Conservation (phyloP, 2,888 invertebrate species). For the Steinernema carpocapsae region DNA sequence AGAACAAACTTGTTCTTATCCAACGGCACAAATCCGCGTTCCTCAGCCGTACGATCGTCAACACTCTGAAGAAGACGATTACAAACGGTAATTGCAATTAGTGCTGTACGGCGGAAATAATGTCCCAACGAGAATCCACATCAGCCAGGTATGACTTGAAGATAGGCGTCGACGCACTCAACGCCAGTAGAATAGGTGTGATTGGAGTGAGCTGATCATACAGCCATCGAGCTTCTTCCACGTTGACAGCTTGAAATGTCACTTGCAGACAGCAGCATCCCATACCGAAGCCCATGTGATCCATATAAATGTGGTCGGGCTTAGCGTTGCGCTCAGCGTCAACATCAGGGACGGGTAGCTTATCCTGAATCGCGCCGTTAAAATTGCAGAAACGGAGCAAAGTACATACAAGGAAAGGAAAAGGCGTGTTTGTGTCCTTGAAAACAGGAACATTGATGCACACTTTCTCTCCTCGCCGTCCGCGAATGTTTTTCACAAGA, state of each 20-base stretch:
- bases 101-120: constrained; percentile 78
- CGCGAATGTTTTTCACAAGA: constrained; percentile 87
- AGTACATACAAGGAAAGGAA: constrained; percentile 72
- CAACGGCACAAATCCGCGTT: constrained; percentile 78
- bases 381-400: not conserved
- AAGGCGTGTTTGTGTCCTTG: constrained; percentile 83
- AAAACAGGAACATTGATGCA: constrained; percentile 91
- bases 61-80: constrained; percentile 72
- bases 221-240: constrained; percentile 88
- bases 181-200: constrained; percentile 95
- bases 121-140: constrained; percentile 96
- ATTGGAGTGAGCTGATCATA: constrained; percentile 96
- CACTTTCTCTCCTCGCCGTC: constrained; percentile 89
- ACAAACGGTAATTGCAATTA: not conserved
- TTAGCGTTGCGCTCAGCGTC: constrained; percentile 75
- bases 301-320: constrained; percentile 93
- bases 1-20: constrained; percentile 79
- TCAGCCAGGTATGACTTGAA: constrained; percentile 92
- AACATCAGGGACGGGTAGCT: constrained; percentile 43
- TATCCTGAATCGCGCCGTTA: constrained; percentile 14
- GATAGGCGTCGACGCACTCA: constrained; percentile 94
- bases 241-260: constrained; percentile 86
- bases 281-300: constrained; percentile 99
- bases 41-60: constrained; percentile 90
- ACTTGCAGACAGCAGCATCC: constrained; percentile 77